phyloP scores from a whole-genome alignment of 2,113 vertebrate genomes.

The Hymenochirus boettgeri region DNA sequence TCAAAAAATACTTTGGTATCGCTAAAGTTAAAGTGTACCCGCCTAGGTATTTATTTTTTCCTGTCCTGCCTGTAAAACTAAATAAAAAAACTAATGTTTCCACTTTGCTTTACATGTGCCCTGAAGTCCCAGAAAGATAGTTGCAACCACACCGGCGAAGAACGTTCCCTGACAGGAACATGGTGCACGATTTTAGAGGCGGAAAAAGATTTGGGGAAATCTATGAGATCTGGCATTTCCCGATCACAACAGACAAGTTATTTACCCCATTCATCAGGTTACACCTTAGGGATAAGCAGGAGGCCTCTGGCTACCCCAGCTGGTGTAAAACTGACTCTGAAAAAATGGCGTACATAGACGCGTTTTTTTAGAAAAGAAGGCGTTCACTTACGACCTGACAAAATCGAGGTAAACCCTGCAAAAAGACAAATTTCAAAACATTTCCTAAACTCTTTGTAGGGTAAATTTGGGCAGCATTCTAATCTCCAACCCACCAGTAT shows the following conservation, averaged over 20 bases:
- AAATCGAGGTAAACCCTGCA: not conserved
- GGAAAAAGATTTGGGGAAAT: no score
- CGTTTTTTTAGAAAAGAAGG: not conserved
- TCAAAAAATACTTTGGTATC: not conserved
- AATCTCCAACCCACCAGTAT: not conserved
- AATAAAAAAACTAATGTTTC: not conserved
- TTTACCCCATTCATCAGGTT: not conserved
- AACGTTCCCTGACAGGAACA: not conserved
- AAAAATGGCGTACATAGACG: not conserved
- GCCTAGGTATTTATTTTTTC: not conserved
- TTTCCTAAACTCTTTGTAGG: not conserved
- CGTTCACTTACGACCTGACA: not conserved
- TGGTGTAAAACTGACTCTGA: not conserved
- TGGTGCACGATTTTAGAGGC: no score
- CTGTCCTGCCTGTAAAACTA: not conserved
- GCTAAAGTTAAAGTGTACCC: not conserved
- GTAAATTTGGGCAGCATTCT: not conserved
- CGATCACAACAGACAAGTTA: no score
- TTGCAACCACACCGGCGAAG: not conserved
- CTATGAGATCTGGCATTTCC: no score
- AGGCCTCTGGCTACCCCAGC: not conserved
- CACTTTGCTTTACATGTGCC: no score
- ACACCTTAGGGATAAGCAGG: not conserved
- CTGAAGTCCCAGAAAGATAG: not conserved
- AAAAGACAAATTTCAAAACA: slow-evolving; percentile 1